Percentiles rank a stretch among this genome's conserved stretches.
These are phyloP conservation scores for Galeruca laticollis DNA, from an alignment of 2,888 invertebrate genomes.

Conservation along the genomic window DNA sequence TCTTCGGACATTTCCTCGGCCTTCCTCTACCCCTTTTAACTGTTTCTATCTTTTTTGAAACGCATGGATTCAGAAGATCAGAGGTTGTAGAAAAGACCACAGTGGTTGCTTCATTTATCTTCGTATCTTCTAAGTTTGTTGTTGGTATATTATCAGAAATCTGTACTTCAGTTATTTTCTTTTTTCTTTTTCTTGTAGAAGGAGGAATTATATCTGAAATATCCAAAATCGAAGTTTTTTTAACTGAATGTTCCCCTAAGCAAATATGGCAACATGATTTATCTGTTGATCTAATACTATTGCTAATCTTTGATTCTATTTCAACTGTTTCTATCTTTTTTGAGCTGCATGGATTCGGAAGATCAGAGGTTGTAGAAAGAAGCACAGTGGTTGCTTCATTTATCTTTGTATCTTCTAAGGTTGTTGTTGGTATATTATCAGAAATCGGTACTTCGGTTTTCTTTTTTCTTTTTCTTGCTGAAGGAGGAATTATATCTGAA, in stretches of 20 bases:
- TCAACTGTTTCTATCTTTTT: background rate
- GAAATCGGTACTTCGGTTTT: background rate
- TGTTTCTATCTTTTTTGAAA: background rate
- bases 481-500: background rate
- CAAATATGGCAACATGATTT: background rate
- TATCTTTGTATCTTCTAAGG: background rate
- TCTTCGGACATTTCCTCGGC: constrained; percentile 17
- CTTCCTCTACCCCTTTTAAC: constrained; percentile 24
- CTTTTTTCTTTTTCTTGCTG: background rate
- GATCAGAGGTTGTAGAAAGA: background rate
- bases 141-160: background rate
- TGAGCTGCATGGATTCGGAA: background rate
- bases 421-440: background rate
- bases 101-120: no score
- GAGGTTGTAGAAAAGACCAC: background rate
- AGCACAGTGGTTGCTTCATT: no score
- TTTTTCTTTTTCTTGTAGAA: background rate
- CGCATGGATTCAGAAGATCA: background rate
- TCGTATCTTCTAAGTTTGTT: background rate
- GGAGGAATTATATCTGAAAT: no score
- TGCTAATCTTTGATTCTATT: background rate
- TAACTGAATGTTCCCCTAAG: background rate
- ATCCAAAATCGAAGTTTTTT: background rate
- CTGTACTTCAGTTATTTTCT: background rate
- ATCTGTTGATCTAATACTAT: background rate